Conservation (phyloP, 2,797 vertebrate genomes). For the Premnoplex brunnescens region DNA sequence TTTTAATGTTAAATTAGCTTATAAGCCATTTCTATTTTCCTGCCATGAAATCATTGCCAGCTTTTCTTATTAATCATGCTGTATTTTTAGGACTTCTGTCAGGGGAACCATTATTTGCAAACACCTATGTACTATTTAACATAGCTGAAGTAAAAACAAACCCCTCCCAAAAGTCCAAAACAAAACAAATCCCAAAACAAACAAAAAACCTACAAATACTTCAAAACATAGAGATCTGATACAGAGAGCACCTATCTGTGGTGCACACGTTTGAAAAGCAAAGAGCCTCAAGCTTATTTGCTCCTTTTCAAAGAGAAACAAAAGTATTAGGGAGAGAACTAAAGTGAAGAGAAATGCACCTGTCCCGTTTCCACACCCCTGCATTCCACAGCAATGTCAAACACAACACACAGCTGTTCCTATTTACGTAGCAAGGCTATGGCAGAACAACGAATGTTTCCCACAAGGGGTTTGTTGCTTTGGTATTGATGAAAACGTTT, state of each 20-base stretch:
- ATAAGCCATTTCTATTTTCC: neutral
- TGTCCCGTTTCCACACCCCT: neutral
- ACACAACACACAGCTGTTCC: neutral
- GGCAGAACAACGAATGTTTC: neutral
- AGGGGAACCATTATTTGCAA: neutral
- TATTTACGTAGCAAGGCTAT: neutral
- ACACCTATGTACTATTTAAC: neutral
- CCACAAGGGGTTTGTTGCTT: conserved; percentile 25
- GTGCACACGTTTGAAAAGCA: neutral
- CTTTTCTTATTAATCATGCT: neutral
- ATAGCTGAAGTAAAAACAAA: neutral
- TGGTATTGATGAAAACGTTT: conserved; percentile 39
- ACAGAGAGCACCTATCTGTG: neutral
- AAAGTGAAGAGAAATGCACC: neutral
- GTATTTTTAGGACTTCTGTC: neutral
- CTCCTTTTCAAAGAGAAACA: neutral
- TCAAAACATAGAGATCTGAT: neutral
- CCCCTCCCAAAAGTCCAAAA: neutral
- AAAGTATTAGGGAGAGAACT: neutral
- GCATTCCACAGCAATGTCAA: neutral
- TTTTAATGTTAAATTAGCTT: conserved; percentile 12
- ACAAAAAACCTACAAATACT: neutral
- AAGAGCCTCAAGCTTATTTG: neutral
- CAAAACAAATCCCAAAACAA: neutral
- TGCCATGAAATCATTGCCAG: neutral